Conservation (phyloP, 2,113 vertebrate genomes). For the Actenoides lindsayi region DNA sequence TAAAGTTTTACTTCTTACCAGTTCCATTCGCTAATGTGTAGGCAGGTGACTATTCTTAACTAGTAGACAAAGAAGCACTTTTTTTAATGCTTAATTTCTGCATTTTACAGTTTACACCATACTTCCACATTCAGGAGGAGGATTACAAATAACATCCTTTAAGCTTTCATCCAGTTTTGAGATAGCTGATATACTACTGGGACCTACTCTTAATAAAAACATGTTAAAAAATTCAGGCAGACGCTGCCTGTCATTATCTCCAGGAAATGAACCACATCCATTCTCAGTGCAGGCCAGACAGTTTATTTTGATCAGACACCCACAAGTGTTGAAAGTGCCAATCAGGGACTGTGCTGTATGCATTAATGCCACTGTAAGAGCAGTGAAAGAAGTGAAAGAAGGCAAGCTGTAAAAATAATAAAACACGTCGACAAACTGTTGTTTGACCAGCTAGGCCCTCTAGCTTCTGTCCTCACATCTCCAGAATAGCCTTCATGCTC, state of each 20-base stretch:
- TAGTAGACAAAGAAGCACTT: background rate
- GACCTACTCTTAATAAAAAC: background rate
- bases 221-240: background rate
- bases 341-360: background rate
- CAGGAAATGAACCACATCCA: slow-evolving; percentile 1
- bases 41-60: background rate
- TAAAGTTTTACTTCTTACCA: background rate
- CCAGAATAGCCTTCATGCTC: slow-evolving; percentile 22
- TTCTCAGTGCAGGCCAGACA: background rate
- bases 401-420: background rate
- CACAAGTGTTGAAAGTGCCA: background rate
- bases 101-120: background rate
- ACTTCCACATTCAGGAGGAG: background rate
- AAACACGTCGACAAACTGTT: background rate
- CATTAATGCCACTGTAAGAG: background rate
- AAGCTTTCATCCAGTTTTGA: slow-evolving; percentile 6
- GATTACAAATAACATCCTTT: background rate
- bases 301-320: background rate
- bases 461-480: slow-evolving; percentile 26
- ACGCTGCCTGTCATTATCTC: background rate
- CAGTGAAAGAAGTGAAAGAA: background rate
- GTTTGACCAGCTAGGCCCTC: slow-evolving; percentile 6
- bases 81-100: slow-evolving; percentile 34
- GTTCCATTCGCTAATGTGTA: background rate
- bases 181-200: background rate